Percentiles rank a stretch among this genome's conserved stretches.
Evolutionary conservation across 2,888 invertebrate genomes (phyloP).

Genomic region (Blastobasis adustella): DNA sequence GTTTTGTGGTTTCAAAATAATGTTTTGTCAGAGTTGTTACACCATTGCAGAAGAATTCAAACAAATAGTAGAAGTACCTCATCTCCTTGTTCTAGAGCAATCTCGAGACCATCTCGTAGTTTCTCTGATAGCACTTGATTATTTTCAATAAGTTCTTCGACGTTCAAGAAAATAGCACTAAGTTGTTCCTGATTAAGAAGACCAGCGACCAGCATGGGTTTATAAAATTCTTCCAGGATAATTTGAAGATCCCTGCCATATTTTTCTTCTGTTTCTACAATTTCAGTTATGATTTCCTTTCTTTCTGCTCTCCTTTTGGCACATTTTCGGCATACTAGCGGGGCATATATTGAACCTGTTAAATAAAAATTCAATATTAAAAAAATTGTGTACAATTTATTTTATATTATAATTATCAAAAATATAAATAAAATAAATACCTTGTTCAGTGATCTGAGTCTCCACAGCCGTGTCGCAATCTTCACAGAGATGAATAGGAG

Average conservation of each 20-base stretch:
- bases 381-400: background rate
- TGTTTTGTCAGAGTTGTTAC: background rate
- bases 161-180: conserved; percentile 93
- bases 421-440: conserved; percentile 27
- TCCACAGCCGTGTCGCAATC: conserved; percentile 91
- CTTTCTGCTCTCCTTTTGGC: conserved; percentile 90
- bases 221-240: conserved; percentile 93
- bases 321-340: conserved; percentile 91
- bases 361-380: conserved; percentile 7
- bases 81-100: conserved; percentile 86
- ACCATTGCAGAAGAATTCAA: background rate
- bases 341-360: conserved; percentile 82
- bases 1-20: background rate
- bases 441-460: conserved; percentile 81
- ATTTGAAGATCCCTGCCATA: conserved; percentile 95
- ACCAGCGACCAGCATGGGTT: conserved; percentile 94
- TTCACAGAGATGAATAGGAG: conserved; percentile 83
- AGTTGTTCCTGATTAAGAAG: conserved; percentile 93
- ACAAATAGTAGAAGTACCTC: conserved; percentile 52
- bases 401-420: background rate
- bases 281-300: conserved; percentile 95
- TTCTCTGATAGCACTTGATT: conserved; percentile 90
- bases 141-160: conserved; percentile 92
- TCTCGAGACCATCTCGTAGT: conserved; percentile 89
- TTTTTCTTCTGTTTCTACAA: conserved; percentile 96